phyloP scores from a whole-genome alignment of 2,113 vertebrate genomes.

The Meles meles region DNA sequence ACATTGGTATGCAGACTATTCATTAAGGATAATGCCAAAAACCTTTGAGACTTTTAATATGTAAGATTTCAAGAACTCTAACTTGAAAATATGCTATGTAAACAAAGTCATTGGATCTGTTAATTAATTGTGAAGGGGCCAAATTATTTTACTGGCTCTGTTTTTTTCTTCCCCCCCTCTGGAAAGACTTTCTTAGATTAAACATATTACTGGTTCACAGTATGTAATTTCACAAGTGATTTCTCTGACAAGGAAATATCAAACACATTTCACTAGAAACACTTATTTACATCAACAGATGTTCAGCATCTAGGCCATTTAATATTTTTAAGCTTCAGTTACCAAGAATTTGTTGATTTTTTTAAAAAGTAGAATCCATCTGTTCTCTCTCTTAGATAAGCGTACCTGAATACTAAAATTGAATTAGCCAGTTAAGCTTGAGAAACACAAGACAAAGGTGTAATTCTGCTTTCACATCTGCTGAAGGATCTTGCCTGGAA shows the following conservation, averaged over 20 bases:
- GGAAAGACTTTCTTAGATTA: slow-evolving; percentile 55
- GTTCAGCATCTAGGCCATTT: slow-evolving; percentile 77
- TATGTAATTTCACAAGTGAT: slow-evolving; percentile 72
- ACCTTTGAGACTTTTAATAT: slow-evolving; percentile 67
- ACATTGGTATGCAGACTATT: slow-evolving; percentile 37
- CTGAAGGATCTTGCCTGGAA: slow-evolving; percentile 63
- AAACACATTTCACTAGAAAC: slow-evolving; percentile 70
- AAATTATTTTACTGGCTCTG: slow-evolving; percentile 62
- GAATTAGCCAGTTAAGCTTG: slow-evolving; percentile 78
- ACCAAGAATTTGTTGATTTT: slow-evolving; percentile 78
- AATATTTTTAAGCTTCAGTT: slow-evolving; percentile 81
- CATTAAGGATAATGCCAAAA: slow-evolving; percentile 57
- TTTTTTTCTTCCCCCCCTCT: background rate
- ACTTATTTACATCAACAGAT: slow-evolving; percentile 82
- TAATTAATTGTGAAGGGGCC: slow-evolving; percentile 71
- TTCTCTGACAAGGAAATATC: slow-evolving; percentile 70
- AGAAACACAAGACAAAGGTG: slow-evolving; percentile 68
- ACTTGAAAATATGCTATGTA: slow-evolving; percentile 66
- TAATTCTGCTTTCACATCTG: slow-evolving; percentile 72
- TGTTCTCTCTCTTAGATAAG: slow-evolving; percentile 77
- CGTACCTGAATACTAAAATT: slow-evolving; percentile 78
- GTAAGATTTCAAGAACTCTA: slow-evolving; percentile 67
- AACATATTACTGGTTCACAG: slow-evolving; percentile 70
- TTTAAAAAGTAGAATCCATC: slow-evolving; percentile 76
- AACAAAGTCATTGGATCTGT: slow-evolving; percentile 69